Base-by-base conservation (phyloP, 2,113 vertebrate genomes). In the Anoplopoma fimbria region DNA sequence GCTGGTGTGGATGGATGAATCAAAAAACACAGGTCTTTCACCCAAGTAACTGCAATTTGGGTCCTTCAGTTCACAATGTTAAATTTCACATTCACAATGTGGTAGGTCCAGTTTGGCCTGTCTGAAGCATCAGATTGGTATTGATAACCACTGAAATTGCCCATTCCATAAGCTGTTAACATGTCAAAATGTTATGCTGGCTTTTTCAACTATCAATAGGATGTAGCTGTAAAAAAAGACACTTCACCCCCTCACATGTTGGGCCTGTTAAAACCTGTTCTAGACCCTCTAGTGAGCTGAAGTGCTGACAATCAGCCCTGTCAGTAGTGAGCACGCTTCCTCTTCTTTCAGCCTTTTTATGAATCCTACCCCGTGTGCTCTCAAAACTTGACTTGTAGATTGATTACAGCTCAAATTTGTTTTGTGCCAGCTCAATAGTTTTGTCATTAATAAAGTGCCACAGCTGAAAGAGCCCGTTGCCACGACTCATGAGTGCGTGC, bases 361-460 rank as follows among this genome's bases (percentile, higher is more conserved):
- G 12, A 77, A 57, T 69, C 45, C 3, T 2, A 67, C 62, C 15
- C 23, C 6, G 38, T 10, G 4, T 3, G 3, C 69, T 57, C 25
- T 69, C 68, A 42, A 31, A 60, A 73, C 67, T 64, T 65, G 68
- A 88, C 57, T 31, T 61, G 40, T 27, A 53, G 53, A 74, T 69
- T 75, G 62, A 70, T 86, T 73, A 64, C 25, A 45, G 36, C 34
- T 79, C 27, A 65, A 10, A 67, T 77, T 34, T 40, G 23, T 69
- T 81, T 77, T 73, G 71, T 64, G 60, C 51, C 31, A 69, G 64
- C 67, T 72, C 71, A 29, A 47, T 77, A 76, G 70, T 79, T 74
- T 82, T 72, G 68, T 77, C 57, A 64, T 80, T 69, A 80, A 79
- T 51, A 63, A 77, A 63, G 19, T 51, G 75, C 33, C 71, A 64